phyloP scores from a whole-genome alignment of 2,113 vertebrate species.

The Calidris pygmaea region DNA sequence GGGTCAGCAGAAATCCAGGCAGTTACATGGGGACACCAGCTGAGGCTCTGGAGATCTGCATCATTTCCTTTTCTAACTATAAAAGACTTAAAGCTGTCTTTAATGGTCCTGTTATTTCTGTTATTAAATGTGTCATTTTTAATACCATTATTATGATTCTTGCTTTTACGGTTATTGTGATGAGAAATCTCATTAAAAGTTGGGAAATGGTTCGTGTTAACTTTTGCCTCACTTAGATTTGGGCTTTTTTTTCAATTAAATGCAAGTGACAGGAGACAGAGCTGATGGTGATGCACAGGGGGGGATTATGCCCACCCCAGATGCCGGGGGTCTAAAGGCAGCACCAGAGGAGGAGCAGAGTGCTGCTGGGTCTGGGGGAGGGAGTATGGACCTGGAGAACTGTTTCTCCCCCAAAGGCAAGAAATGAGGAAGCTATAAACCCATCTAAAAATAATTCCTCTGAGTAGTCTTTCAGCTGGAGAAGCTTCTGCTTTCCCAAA shows the following conservation, averaged over 20 bases:
- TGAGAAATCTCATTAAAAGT: not conserved
- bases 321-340: not conserved
- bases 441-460: not conserved
- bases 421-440: not conserved
- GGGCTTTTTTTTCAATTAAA: not conserved
- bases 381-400: not conserved
- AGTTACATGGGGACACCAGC: not conserved
- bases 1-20: not conserved
- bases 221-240: not conserved
- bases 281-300: not conserved
- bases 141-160: not conserved
- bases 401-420: not conserved
- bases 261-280: accelerated
- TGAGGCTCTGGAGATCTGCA: not conserved
- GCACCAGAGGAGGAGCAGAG: not conserved
- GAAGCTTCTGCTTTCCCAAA: not conserved
- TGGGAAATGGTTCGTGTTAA: not conserved
- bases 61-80: not conserved
- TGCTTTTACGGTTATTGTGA: not conserved
- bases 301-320: not conserved
- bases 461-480: not conserved
- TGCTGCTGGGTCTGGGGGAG: not conserved
- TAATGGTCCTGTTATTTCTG: not conserved
- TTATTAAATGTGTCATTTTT: not conserved
- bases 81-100: not conserved